A percentile compares a stretch with the other conserved stretches of the same genome.
These are phyloP conservation scores for Heliconius charithonia DNA, from an alignment of 2,888 invertebrate genomes.

Conservation along the genomic window DNA sequence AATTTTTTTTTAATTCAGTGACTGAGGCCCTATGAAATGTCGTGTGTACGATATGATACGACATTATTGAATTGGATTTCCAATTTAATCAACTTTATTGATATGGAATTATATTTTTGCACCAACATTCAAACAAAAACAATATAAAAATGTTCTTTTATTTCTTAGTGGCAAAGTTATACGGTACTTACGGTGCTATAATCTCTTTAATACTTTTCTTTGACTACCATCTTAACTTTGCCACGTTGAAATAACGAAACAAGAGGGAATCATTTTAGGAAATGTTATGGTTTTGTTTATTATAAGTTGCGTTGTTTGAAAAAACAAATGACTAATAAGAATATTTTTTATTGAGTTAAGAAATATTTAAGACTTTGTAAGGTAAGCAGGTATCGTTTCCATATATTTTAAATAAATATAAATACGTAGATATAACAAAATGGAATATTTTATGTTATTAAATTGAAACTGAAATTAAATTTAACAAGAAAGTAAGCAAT, in stretches of 20 bases:
- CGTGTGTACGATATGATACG: neutral
- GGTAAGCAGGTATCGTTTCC: neutral
- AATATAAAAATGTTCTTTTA: slow-evolving; percentile 2
- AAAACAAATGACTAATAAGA: neutral
- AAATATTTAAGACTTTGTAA: neutral
- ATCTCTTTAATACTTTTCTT: slow-evolving; percentile 26
- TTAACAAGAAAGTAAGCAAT: neutral
- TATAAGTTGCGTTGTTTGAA: slow-evolving; percentile 14
- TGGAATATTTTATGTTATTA: too few species aligned
- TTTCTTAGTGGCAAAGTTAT: neutral
- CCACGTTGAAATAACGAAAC: slow-evolving; percentile 20
- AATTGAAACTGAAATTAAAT: neutral
- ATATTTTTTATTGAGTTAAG: slow-evolving; percentile 17
- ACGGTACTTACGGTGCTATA: slow-evolving; percentile 1
- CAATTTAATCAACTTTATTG: neutral
- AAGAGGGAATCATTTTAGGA: slow-evolving; percentile 19
- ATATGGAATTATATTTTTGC: neutral
- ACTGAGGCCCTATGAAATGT: neutral
- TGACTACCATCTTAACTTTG: slow-evolving; percentile 19
- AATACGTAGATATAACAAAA: neutral
- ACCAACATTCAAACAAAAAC: neutral
- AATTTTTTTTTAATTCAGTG: neutral
- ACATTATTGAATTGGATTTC: neutral
- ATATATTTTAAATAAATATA: neutral
- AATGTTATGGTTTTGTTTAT: slow-evolving; percentile 28